phyloP scores from a whole-genome alignment of 1,140 invertebrate species.

The Pseudomyrmex gracilis region DNA sequence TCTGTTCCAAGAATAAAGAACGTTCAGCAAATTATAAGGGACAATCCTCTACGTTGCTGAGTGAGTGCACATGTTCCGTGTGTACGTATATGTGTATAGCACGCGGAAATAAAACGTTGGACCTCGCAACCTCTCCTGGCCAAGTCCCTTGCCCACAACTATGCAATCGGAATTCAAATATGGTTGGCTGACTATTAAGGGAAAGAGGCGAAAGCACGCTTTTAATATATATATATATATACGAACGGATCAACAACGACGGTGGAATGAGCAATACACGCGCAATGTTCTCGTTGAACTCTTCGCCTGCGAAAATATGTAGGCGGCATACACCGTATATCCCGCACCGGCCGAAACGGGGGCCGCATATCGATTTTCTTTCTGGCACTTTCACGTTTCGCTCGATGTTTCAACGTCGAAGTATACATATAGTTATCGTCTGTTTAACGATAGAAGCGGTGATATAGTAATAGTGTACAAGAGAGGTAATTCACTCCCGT shows the following conservation, averaged over 20 bases:
- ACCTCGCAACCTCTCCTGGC: slow-evolving; percentile 55
- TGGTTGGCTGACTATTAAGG: slow-evolving; percentile 34
- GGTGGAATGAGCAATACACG: neutral
- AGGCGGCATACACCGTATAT: slow-evolving; percentile 1
- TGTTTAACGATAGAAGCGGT: neutral
- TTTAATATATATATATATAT: too few species aligned
- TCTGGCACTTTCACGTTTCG: slow-evolving; percentile 9
- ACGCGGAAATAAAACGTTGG: slow-evolving; percentile 32
- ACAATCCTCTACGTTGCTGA: neutral
- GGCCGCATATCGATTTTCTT: slow-evolving; percentile 57
- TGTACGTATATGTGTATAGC: slow-evolving; percentile 3
- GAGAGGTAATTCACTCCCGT: neutral
- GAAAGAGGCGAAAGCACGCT: neutral
- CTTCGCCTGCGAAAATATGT: slow-evolving; percentile 39
- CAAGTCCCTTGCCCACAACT: slow-evolving; percentile 17
- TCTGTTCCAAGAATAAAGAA: slow-evolving; percentile 6
- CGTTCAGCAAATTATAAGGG: slow-evolving; percentile 5
- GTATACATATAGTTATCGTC: slow-evolving; percentile 36
- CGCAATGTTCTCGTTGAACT: neutral
- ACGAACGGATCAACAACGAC: too few species aligned
- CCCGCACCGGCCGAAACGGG: slow-evolving; percentile 24
- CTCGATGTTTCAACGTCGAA: slow-evolving; percentile 32
- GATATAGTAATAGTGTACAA: neutral
- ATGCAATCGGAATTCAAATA: slow-evolving; percentile 44
- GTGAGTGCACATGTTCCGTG: neutral